Conservation (phyloP, 2,113 vertebrate genomes). For the Thunnus maccoyii region DNA sequence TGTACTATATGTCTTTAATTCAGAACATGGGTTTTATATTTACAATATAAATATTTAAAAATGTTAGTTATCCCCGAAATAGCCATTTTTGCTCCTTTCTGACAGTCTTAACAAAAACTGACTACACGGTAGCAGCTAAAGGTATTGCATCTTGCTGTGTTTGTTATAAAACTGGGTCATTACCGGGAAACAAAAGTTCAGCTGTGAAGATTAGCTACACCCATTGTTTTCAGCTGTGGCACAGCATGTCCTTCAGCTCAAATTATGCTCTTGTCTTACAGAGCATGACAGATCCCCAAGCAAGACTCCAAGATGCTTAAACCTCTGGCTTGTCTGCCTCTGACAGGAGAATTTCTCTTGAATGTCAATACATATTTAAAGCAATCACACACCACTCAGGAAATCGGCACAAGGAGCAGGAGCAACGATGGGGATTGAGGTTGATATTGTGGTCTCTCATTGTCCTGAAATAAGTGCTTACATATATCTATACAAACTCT, state of each 20-base stretch:
- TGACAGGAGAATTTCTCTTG: constrained; percentile 25
- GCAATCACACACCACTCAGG: constrained; percentile 49
- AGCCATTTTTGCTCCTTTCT: too few relatives aligned
- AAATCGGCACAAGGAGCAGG: constrained; percentile 27
- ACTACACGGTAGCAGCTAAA: neutral
- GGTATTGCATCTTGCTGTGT: neutral
- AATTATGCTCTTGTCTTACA: constrained; percentile 35
- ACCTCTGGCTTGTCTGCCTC: constrained; percentile 9
- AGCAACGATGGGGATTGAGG: neutral
- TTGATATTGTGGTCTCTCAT: constrained; percentile 5
- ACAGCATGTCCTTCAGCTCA: constrained; percentile 43
- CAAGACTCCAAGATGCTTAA: constrained; percentile 22
- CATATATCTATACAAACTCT: neutral
- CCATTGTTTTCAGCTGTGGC: constrained; percentile 45
- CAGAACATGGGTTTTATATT: too few relatives aligned
- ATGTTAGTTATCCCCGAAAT: neutral
- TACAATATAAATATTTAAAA: neutral
- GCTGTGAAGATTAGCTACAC: constrained; percentile 35
- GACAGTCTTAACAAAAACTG: neutral
- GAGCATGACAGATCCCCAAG: constrained; percentile 36
- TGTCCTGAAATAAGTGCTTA: constrained; percentile 36
- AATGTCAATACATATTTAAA: constrained; percentile 52
- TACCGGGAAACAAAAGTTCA: constrained; percentile 32
- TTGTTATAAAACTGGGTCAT: constrained; percentile 28
- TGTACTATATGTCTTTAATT: too few relatives aligned